phyloP scores from a whole-genome alignment of 2,888 invertebrate genomes.

The Plebejus melissa region DNA sequence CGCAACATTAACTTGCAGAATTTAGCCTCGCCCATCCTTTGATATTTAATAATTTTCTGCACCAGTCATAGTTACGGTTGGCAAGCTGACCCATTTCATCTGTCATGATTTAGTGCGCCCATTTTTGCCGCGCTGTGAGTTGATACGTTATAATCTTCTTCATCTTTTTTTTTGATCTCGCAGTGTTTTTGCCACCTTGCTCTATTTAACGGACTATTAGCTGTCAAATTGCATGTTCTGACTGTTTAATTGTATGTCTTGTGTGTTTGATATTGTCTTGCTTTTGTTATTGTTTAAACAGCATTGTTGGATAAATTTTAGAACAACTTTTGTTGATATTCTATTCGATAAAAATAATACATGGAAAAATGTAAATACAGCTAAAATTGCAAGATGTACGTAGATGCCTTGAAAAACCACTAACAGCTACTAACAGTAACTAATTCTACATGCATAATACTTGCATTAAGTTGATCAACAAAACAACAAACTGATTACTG shows the following conservation, averaged over 20 bases:
- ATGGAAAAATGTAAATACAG: neutral
- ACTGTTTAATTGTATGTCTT: slow-evolving; percentile 53
- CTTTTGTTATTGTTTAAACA: neutral
- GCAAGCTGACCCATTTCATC: slow-evolving; percentile 49
- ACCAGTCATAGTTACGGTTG: neutral
- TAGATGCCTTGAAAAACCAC: neutral
- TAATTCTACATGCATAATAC: neutral
- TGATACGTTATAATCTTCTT: slow-evolving; percentile 58
- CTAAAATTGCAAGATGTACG: neutral
- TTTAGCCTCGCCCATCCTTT: neutral
- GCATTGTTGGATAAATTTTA: neutral
- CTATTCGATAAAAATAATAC: neutral
- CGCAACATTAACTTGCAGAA: neutral
- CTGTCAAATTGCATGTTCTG: slow-evolving; percentile 59
- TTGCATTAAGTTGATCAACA: neutral
- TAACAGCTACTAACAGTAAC: neutral
- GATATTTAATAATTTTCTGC: slow-evolving; percentile 17
- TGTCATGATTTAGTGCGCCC: slow-evolving; percentile 60
- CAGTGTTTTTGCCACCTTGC: slow-evolving; percentile 29
- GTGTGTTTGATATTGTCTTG: slow-evolving; percentile 37
- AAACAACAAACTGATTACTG: neutral
- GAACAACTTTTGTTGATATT: too few relatives aligned
- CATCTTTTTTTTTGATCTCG: neutral
- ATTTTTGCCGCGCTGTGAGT: slow-evolving; percentile 59
- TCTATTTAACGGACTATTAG: slow-evolving; percentile 67